Conservation (phyloP, 2,888 invertebrate species). For the Xestia xanthographa region DNA sequence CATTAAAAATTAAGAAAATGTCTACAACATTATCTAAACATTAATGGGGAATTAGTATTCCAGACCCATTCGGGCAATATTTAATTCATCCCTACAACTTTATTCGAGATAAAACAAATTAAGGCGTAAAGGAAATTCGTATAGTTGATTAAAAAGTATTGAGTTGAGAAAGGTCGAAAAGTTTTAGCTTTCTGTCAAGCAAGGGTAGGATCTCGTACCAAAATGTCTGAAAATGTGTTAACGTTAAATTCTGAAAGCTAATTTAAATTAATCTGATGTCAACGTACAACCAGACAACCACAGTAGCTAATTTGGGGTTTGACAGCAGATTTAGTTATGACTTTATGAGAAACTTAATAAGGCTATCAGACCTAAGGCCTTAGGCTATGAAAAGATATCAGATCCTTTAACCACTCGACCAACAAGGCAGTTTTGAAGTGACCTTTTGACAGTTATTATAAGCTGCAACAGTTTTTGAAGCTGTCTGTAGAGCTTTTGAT, state of each 20-base stretch:
- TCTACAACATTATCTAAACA: background rate
- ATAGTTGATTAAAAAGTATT: conserved; percentile 8
- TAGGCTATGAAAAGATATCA: no score
- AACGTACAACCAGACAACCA: background rate
- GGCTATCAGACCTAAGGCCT: no score
- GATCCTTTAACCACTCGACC: no score
- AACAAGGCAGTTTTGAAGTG: no score
- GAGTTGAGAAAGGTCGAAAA: conserved; percentile 1
- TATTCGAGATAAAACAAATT: conserved; percentile 15
- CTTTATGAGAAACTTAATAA: no score
- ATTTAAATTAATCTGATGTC: background rate
- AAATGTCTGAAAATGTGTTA: background rate
- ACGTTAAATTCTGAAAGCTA: background rate
- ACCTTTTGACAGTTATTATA: no score
- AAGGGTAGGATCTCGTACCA: background rate
- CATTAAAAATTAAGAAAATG: background rate
- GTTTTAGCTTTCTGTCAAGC: background rate
- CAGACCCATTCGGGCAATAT: conserved; percentile 13
- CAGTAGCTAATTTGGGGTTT: background rate
- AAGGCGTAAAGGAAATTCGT: conserved; percentile 5
- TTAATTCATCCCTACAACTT: conserved; percentile 38
- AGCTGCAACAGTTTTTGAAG: no score
- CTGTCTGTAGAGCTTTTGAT: no score
- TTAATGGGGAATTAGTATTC: conserved; percentile 33
- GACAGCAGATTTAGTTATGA: background rate